Conservation (phyloP, 2,113 vertebrate genomes). For the Burhinus bistriatus region DNA sequence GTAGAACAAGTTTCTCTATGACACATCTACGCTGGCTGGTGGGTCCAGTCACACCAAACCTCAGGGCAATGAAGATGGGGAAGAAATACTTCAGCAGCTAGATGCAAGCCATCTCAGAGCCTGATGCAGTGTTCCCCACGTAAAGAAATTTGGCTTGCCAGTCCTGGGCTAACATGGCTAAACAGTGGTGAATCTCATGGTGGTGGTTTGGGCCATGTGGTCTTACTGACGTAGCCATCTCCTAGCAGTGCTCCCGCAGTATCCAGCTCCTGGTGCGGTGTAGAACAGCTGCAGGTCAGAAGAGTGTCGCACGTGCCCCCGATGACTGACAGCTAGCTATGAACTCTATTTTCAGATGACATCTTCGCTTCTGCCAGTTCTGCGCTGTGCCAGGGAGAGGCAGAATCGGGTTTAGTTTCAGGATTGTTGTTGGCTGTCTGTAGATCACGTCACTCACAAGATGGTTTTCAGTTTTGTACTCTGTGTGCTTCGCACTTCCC, state of each 20-base stretch:
- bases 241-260: not conserved
- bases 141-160: not conserved
- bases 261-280: not conserved
- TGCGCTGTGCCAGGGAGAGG: not conserved
- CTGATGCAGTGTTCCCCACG: not conserved
- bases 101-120: not conserved
- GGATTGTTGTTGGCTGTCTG: not conserved
- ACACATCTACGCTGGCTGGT: not conserved
- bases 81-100: not conserved
- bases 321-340: not conserved
- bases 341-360: not conserved
- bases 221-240: not conserved
- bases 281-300: not conserved
- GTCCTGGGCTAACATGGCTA: not conserved
- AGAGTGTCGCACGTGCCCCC: rapidly evolving
- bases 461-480: not conserved
- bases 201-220: not conserved
- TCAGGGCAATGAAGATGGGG: not conserved
- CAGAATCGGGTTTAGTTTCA: not conserved
- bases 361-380: not conserved
- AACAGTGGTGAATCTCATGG: not conserved
- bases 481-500: not conserved
- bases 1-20: not conserved
- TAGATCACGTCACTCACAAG: not conserved
- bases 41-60: not conserved